Percentiles rank a stretch among this genome's conserved stretches.
Conservation (phyloP, 1,140 invertebrate genomes). For the Solen grandis region DNA sequence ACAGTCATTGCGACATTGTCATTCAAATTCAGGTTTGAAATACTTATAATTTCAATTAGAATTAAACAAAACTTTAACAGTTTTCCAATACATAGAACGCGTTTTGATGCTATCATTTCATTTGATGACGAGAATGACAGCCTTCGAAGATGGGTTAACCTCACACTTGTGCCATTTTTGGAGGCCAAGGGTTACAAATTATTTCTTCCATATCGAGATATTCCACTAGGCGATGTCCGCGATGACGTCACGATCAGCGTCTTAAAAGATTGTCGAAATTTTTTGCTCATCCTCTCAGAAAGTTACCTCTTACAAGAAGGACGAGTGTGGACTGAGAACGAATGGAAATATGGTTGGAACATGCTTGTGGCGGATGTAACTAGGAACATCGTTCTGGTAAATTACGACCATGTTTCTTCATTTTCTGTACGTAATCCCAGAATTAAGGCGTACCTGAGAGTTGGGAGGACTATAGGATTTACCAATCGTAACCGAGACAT, state of each 20-base stretch:
- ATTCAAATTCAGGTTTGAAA: background rate
- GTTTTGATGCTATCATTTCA: conserved; percentile 26
- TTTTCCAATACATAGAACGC: background rate
- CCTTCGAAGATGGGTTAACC: conserved; percentile 15
- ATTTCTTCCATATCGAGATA: conserved; percentile 12
- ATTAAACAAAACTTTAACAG: background rate
- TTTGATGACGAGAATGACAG: conserved; percentile 16
- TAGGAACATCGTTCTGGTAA: background rate
- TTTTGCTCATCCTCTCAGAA: conserved; percentile 26
- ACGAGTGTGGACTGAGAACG: background rate
- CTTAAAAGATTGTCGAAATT: background rate
- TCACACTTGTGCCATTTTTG: background rate
- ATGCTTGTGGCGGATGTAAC: background rate
- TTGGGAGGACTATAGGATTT: background rate
- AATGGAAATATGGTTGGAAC: conserved; percentile 32
- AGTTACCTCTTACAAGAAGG: conserved; percentile 2
- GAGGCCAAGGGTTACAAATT: background rate
- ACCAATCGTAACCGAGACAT: background rate
- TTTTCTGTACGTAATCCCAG: background rate
- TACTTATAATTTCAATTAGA: background rate
- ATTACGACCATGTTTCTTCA: conserved; percentile 7
- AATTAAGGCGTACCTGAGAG: conserved; percentile 12
- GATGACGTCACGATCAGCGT: background rate
- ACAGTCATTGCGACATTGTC: background rate
- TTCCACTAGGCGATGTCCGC: conserved; percentile 15